These are phyloP conservation scores for Melinaea menophilus DNA, from an alignment of 2,888 invertebrate genomes.

Conservation along the genomic window DNA sequence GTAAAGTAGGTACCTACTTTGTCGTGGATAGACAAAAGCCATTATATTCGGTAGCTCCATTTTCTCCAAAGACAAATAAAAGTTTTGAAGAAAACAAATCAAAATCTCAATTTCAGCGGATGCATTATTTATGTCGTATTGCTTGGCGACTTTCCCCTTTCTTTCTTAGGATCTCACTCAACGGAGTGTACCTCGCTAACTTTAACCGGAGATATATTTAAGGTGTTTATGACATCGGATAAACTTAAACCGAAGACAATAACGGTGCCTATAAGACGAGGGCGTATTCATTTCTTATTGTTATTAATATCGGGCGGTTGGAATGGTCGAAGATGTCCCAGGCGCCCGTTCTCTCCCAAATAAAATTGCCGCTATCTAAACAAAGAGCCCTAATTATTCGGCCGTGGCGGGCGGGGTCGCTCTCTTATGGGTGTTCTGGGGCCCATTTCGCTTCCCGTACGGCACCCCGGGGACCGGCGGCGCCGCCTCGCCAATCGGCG, in stretches of 20 bases:
- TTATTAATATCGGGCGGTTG: slow-evolving; percentile 75
- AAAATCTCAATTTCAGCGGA: slow-evolving; percentile 72
- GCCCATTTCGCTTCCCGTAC: slow-evolving; percentile 82
- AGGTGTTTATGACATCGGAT: slow-evolving; percentile 1
- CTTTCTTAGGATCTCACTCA: slow-evolving; percentile 61
- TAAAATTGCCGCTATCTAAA: slow-evolving; percentile 80
- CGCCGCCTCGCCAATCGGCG: slow-evolving; percentile 81
- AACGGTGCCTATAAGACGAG: slow-evolving; percentile 12
- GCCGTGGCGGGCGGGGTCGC: slow-evolving; percentile 81
- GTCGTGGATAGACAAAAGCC: slow-evolving; percentile 45
- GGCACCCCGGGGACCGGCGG: slow-evolving; percentile 79
- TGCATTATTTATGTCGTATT: slow-evolving; percentile 77
- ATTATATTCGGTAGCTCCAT: slow-evolving; percentile 51
- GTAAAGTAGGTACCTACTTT: slow-evolving; percentile 30
- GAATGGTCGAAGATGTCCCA: slow-evolving; percentile 76
- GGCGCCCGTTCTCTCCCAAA: slow-evolving; percentile 77
- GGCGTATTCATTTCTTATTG: slow-evolving; percentile 75
- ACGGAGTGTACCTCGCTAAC: slow-evolving; percentile 56
- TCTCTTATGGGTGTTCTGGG: slow-evolving; percentile 84
- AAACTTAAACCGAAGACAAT: no score
- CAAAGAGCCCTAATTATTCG: slow-evolving; percentile 82
- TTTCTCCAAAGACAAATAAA: slow-evolving; percentile 66
- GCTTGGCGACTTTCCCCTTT: slow-evolving; percentile 70
- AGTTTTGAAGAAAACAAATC: slow-evolving; percentile 76
- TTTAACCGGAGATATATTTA: slow-evolving; percentile 51